phyloP scores from a whole-genome alignment of 2,113 vertebrate species.

The Pituophis catenifer region DNA sequence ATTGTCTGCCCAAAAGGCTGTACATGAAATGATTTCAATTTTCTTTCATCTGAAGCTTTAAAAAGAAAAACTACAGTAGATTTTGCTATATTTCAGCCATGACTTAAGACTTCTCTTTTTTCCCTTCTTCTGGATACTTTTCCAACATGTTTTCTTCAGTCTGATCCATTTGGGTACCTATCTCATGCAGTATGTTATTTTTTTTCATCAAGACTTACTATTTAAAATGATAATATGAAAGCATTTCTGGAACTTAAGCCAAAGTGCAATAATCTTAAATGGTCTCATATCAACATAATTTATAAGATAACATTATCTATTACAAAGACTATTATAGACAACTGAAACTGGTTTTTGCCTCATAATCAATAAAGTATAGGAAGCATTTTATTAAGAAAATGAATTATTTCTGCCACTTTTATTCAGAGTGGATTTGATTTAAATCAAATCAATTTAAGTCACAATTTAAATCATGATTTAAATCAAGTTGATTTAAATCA shows the following conservation, averaged over 20 bases:
- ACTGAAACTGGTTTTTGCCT: not conserved
- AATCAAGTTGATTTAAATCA: too few species aligned
- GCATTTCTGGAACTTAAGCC: not conserved
- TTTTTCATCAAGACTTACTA: not conserved
- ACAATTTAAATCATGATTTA: too few species aligned
- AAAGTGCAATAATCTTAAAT: not conserved
- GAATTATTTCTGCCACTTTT: not conserved
- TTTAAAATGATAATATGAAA: not conserved
- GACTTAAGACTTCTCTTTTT: not conserved
- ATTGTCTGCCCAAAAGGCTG: not conserved
- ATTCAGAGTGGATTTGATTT: too few species aligned
- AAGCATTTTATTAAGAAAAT: not conserved
- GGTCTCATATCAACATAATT: not conserved
- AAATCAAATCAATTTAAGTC: too few species aligned
- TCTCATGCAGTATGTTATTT: not conserved
- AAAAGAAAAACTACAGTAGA: not conserved
- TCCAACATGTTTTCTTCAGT: not conserved
- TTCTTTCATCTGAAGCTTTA: not conserved
- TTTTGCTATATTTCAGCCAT: not conserved
- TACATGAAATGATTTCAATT: not conserved
- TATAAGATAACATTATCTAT: not conserved
- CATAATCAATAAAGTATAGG: not conserved
- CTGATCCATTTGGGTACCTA: not conserved
- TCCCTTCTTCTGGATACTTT: not conserved
- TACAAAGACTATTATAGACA: not conserved